These are phyloP conservation scores for Bombus affinis DNA, from an alignment of 1,140 invertebrate species.

Conservation along the genomic window DNA sequence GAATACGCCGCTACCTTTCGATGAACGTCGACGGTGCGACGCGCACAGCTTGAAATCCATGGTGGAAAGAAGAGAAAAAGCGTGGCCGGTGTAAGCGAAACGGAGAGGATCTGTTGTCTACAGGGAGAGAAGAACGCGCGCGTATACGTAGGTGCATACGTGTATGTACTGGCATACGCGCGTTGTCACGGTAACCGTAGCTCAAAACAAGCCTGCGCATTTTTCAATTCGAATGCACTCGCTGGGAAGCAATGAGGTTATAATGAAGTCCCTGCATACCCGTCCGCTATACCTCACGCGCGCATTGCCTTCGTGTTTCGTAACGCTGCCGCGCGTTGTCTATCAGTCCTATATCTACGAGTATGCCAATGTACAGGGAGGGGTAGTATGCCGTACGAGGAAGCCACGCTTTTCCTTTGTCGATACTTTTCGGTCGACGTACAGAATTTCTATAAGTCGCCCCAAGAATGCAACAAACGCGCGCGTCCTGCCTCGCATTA, in stretches of 20 bases:
- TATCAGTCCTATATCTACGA: slow-evolving; percentile 1
- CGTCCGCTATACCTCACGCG: slow-evolving; percentile 23
- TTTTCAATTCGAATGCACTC: slow-evolving; percentile 71
- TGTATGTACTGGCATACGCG: slow-evolving; percentile 47
- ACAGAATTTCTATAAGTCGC: slow-evolving; percentile 8
- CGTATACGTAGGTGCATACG: background rate
- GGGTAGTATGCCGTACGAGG: background rate
- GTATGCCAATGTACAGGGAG: too few species aligned
- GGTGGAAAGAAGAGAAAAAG: slow-evolving; percentile 59
- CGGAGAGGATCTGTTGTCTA: slow-evolving; percentile 11
- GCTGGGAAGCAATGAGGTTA: slow-evolving; percentile 70
- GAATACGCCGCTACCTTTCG: slow-evolving; percentile 38
- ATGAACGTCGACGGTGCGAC: slow-evolving; percentile 57
- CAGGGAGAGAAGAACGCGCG: slow-evolving; percentile 3
- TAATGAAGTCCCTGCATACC: slow-evolving; percentile 66
- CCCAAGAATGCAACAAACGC: slow-evolving; percentile 17
- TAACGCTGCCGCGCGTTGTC: slow-evolving; percentile 50
- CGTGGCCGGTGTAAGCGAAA: slow-evolving; percentile 11
- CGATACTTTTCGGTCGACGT: background rate
- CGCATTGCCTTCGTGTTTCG: slow-evolving; percentile 42
- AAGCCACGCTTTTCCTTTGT: background rate
- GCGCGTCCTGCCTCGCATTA: background rate
- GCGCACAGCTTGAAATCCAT: slow-evolving; percentile 47
- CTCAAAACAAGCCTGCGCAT: slow-evolving; percentile 73
- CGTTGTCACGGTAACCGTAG: slow-evolving; percentile 71